Evolutionary conservation across 1,140 invertebrate genomes (phyloP).

Genomic region (Zaprionus vittiger): DNA sequence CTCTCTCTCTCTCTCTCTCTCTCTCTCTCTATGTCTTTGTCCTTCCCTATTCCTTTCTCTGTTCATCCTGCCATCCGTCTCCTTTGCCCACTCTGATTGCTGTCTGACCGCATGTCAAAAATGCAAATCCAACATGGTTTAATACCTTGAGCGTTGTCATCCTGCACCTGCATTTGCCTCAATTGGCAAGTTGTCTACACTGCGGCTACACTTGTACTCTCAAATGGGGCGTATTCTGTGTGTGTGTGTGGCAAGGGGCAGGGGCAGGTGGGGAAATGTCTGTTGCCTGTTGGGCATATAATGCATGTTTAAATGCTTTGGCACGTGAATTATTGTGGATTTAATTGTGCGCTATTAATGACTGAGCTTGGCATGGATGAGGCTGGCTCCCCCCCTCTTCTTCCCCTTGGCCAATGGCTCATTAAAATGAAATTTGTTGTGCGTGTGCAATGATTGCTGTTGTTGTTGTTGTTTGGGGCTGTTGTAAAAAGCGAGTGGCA

Average conservation of each 20-base stretch:
- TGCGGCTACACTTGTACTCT: background rate
- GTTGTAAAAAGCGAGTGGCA: constrained; percentile 45
- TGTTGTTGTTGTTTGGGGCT: constrained; percentile 32
- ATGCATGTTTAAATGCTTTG: constrained; percentile 62
- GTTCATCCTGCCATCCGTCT: background rate
- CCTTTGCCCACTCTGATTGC: background rate
- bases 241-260: constrained; percentile 8
- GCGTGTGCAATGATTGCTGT: constrained; percentile 18
- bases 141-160: constrained; percentile 58
- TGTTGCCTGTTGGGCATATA: constrained; percentile 49
- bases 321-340: constrained; percentile 70
- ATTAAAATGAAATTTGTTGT: constrained; percentile 75
- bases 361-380: constrained; percentile 23
- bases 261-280: background rate
- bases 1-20: background rate
- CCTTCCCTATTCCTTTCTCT: too few species aligned
- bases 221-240: constrained; percentile 1
- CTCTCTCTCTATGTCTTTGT: background rate
- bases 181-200: constrained; percentile 20
- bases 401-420: constrained; percentile 47
- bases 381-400: background rate
- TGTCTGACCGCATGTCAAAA: constrained; percentile 52
- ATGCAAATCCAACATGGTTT: constrained; percentile 72
- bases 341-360: constrained; percentile 71
- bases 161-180: constrained; percentile 6